phyloP scores from a whole-genome alignment of 1,140 invertebrate genomes.

The Drosophila kohkoa region DNA sequence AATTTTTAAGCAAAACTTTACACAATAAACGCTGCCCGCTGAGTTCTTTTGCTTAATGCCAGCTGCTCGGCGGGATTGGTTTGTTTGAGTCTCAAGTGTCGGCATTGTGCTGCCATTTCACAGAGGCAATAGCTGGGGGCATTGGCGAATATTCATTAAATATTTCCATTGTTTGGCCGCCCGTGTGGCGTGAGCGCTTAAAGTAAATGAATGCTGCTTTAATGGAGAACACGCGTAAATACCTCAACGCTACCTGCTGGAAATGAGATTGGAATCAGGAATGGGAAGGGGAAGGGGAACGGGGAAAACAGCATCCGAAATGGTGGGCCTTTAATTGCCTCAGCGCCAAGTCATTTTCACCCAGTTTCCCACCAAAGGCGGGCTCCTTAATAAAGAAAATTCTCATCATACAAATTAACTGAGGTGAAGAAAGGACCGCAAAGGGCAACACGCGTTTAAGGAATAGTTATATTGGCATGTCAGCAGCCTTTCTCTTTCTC shows the following conservation, averaged over 20 bases:
- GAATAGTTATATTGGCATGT: slow-evolving; percentile 50
- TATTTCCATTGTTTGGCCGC: slow-evolving; percentile 58
- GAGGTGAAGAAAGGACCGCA: slow-evolving; percentile 44
- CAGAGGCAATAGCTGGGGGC: slow-evolving; percentile 6
- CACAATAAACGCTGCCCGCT: neutral
- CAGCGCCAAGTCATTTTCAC: slow-evolving; percentile 50
- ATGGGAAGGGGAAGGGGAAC: no score
- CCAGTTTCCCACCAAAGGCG: slow-evolving; percentile 36
- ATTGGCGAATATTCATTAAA: slow-evolving; percentile 53
- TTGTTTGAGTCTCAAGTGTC: slow-evolving; percentile 26
- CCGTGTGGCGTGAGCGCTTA: slow-evolving; percentile 39
- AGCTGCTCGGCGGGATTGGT: neutral
- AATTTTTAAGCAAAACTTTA: slow-evolving; percentile 8
- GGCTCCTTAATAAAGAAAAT: slow-evolving; percentile 42
- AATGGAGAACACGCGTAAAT: slow-evolving; percentile 67
- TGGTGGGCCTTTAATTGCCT: slow-evolving; percentile 49
- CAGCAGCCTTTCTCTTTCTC: slow-evolving; percentile 16
- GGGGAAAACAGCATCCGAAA: slow-evolving; percentile 5
- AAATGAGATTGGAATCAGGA: neutral
- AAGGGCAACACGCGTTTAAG: slow-evolving; percentile 21
- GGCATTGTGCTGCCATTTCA: slow-evolving; percentile 20
- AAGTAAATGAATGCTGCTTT: slow-evolving; percentile 59
- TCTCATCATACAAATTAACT: slow-evolving; percentile 49
- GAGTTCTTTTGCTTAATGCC: no score
- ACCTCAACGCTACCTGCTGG: slow-evolving; percentile 24